A percentile compares a stretch with the other conserved stretches of the same genome.
These are phyloP conservation scores for Lamellibrachia columna DNA, from an alignment of 2,888 invertebrate genomes.

Conservation along the genomic window DNA sequence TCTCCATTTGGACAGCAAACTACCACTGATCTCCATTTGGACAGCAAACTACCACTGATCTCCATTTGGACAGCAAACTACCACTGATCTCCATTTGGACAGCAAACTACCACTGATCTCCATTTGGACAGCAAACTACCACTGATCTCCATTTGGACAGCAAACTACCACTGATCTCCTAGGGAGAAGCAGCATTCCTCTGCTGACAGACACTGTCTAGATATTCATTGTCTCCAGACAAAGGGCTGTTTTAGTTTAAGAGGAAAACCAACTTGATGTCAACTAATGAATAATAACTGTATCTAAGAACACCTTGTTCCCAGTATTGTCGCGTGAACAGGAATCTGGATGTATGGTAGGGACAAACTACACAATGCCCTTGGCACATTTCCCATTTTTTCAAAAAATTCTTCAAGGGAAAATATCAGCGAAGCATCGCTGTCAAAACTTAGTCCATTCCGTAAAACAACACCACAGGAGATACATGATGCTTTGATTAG, in stretches of 20 bases:
- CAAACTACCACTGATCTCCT: neutral
- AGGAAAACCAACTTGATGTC: neutral
- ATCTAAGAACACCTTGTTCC: neutral
- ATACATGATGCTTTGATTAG: neutral
- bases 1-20: too few relatives aligned
- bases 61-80: too few relatives aligned
- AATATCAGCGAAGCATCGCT: neutral
- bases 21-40: too few relatives aligned
- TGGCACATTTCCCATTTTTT: neutral
- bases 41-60: too few relatives aligned
- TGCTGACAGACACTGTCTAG: neutral
- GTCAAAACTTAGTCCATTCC: neutral
- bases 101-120: too few relatives aligned
- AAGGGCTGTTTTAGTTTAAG: neutral
- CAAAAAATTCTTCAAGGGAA: neutral
- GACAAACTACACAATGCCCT: neutral
- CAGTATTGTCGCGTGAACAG: neutral
- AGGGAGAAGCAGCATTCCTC: neutral
- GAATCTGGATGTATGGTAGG: neutral
- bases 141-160: too few relatives aligned
- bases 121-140: too few relatives aligned
- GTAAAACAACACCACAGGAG: neutral
- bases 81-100: too few relatives aligned
- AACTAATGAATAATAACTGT: neutral
- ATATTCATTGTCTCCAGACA: neutral